Percentiles rank a stretch among this genome's conserved stretches.
These are phyloP conservation scores for Pampus argenteus DNA, from an alignment of 2,797 vertebrate species.

Conservation along the genomic window DNA sequence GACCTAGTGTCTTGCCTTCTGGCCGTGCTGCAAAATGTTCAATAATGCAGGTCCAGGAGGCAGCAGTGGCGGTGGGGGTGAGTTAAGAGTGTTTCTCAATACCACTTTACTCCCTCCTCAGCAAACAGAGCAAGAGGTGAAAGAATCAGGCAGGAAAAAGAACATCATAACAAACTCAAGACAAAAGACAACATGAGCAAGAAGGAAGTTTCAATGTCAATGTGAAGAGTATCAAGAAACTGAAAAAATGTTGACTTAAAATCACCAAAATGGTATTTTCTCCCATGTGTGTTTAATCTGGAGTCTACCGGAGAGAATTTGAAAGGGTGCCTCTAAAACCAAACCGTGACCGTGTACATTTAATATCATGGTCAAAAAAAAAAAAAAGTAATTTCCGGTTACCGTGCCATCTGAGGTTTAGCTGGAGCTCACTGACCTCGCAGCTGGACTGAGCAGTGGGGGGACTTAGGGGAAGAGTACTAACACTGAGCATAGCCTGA, in stretches of 20 bases:
- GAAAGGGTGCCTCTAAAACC: slow-evolving; percentile 45
- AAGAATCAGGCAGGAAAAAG: slow-evolving; percentile 19
- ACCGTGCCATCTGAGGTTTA: slow-evolving; percentile 58
- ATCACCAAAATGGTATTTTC: slow-evolving; percentile 32
- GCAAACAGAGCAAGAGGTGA: slow-evolving; percentile 52
- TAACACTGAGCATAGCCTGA: slow-evolving; percentile 32
- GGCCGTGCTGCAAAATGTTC: slow-evolving; percentile 69
- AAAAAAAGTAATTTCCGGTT: slow-evolving; percentile 66
- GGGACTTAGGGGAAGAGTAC: slow-evolving; percentile 27
- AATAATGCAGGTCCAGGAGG: slow-evolving; percentile 79
- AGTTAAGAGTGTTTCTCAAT: slow-evolving; percentile 57
- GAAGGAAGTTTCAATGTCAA: slow-evolving; percentile 9
- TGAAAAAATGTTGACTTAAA: slow-evolving; percentile 21
- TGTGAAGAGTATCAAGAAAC: slow-evolving; percentile 1
- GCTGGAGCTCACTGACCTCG: slow-evolving; percentile 58
- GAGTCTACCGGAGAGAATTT: slow-evolving; percentile 31
- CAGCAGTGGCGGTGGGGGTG: slow-evolving; percentile 35
- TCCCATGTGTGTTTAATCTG: slow-evolving; percentile 31
- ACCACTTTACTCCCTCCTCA: slow-evolving; percentile 41
- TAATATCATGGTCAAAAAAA: slow-evolving; percentile 59
- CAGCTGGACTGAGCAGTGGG: slow-evolving; percentile 55
- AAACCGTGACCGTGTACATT: slow-evolving; percentile 60
- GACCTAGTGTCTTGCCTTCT: slow-evolving; percentile 56
- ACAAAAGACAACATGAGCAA: slow-evolving; percentile 31
- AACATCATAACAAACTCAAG: slow-evolving; percentile 29